These are phyloP conservation scores for Drosophila fulvimacula DNA, from an alignment of 2,888 invertebrate species.

Conservation along the genomic window DNA sequence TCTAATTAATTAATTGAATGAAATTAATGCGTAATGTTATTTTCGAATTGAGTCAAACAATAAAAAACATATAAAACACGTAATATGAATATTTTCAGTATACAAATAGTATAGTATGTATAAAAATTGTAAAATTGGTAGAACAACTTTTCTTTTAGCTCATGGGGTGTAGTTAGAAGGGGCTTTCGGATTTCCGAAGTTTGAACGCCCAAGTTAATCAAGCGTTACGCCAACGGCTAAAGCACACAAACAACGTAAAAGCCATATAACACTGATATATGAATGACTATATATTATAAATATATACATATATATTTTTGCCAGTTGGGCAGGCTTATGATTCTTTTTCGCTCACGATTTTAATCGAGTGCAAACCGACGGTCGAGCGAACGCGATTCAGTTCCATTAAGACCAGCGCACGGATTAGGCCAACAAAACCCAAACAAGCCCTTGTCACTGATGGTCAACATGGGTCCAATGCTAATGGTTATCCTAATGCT, in stretches of 20 bases:
- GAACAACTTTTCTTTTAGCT: neutral
- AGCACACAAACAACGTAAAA: neutral
- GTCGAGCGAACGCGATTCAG: constrained; percentile 3
- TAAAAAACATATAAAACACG: no score
- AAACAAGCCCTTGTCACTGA: neutral
- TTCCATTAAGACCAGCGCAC: constrained; percentile 8
- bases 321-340: neutral
- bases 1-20: neutral
- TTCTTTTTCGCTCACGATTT: neutral
- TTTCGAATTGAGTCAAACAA: no score
- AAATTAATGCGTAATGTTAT: neutral
- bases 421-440: constrained; percentile 8
- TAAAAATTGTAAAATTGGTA: neutral
- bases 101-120: no score
- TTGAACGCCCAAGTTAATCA: neutral
- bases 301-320: neutral
- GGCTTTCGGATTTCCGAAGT: neutral
- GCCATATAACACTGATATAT: constrained; percentile 6
- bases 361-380: neutral
- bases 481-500: constrained; percentile 10
- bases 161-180: neutral
- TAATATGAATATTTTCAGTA: no score
- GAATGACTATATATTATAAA: constrained; percentile 1
- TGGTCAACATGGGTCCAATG: neutral
- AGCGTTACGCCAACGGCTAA: neutral